A percentile compares a stretch with the other conserved stretches of the same genome.
These are phyloP conservation scores for Steinernema hermaphroditum DNA, from an alignment of 2,888 invertebrate species.

Conservation along the genomic window DNA sequence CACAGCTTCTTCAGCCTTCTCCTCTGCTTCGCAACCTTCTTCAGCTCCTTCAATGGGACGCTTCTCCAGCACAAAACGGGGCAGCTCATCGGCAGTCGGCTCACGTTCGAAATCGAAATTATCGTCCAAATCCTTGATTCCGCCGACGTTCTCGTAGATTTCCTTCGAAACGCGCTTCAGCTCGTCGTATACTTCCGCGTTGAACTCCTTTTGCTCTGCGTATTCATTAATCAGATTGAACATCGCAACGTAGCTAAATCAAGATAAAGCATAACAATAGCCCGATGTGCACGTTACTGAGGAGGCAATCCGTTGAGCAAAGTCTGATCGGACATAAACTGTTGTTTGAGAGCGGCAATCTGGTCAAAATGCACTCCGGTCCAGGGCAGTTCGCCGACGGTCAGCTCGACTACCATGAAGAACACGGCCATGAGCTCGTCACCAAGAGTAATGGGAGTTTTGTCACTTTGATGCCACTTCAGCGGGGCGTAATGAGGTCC, in stretches of 20 bases:
- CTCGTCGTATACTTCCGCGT: slow-evolving; percentile 38
- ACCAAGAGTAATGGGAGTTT: neutral
- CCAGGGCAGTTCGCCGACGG: slow-evolving; percentile 52
- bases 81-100: slow-evolving; percentile 52
- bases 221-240: slow-evolving; percentile 40
- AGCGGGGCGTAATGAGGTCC: slow-evolving; percentile 49
- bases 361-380: slow-evolving; percentile 36
- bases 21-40: slow-evolving; percentile 19
- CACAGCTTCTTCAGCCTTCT: slow-evolving; percentile 11
- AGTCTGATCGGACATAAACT: slow-evolving; percentile 19
- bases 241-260: slow-evolving; percentile 44
- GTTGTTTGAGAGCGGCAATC: slow-evolving; percentile 35
- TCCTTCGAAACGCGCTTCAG: slow-evolving; percentile 24
- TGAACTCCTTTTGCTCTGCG: slow-evolving; percentile 21
- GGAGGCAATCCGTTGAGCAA: neutral
- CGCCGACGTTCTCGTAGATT: slow-evolving; percentile 39
- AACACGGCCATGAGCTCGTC: slow-evolving; percentile 55
- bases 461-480: slow-evolving; percentile 32
- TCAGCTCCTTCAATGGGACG: slow-evolving; percentile 33
- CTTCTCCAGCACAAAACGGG: slow-evolving; percentile 45
- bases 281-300: no score
- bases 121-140: slow-evolving; percentile 48
- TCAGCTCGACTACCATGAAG: slow-evolving; percentile 48
- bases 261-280: neutral
- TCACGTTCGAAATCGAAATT: slow-evolving; percentile 60